These are phyloP conservation scores for Dreissena polymorpha DNA, from an alignment of 1,140 invertebrate species.

Conservation along the genomic window DNA sequence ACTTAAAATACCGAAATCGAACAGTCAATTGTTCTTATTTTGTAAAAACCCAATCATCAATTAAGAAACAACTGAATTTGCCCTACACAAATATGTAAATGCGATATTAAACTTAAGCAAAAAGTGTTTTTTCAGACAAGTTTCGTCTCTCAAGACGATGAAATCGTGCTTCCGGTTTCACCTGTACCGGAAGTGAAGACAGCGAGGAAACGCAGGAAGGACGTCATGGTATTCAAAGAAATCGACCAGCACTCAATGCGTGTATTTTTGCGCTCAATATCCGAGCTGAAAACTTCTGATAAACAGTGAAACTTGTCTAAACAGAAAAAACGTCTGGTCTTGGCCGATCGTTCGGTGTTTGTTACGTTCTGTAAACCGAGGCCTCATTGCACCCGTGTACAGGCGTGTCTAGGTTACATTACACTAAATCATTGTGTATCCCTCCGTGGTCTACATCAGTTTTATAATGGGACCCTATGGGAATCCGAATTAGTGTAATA, in stretches of 20 bases:
- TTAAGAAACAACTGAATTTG: no score
- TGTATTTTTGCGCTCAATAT: not conserved
- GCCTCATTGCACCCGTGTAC: no score
- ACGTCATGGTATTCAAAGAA: conserved; percentile 12
- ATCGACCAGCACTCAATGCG: conserved; percentile 41
- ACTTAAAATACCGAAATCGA: not conserved
- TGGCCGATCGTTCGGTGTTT: no score
- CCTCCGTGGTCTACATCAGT: no score
- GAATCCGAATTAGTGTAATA: no score
- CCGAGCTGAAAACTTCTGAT: no score
- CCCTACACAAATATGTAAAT: not conserved
- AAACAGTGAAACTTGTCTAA: no score
- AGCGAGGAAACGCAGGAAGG: conserved; percentile 15
- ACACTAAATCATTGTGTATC: no score
- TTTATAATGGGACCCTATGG: no score
- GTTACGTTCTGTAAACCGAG: no score
- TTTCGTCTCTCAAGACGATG: not conserved
- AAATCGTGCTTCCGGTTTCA: conserved; percentile 1
- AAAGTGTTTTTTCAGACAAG: not conserved
- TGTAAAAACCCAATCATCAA: not conserved
- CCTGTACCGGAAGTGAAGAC: not conserved
- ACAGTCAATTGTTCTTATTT: not conserved
- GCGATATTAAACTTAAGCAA: not conserved
- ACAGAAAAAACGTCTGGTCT: no score
- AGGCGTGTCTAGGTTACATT: no score